phyloP scores from a whole-genome alignment of 2,113 vertebrate genomes.

The Sylvilagus bachmani region DNA sequence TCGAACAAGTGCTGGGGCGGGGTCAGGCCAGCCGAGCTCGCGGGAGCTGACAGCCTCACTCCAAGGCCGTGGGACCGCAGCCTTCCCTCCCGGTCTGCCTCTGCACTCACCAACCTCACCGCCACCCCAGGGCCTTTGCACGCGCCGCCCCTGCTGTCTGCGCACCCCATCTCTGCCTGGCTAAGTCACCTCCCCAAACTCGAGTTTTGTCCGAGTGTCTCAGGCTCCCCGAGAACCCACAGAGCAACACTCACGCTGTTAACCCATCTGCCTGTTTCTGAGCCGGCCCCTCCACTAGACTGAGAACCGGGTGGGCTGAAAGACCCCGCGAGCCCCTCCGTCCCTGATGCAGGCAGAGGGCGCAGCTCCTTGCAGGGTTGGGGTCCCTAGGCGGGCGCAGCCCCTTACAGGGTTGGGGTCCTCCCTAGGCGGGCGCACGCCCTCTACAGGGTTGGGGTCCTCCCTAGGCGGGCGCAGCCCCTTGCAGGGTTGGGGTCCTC shows the following conservation, averaged over 20 bases:
- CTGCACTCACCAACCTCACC: fast-evolving
- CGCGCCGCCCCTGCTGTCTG: background rate
- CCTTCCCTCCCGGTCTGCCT: background rate
- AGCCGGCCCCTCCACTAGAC: background rate
- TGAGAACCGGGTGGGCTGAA: background rate
- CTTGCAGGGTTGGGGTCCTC: too few species aligned
- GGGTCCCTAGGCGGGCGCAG: too few species aligned
- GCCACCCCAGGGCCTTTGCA: background rate
- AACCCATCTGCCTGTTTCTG: background rate
- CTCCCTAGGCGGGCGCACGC: too few species aligned
- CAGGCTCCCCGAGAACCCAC: constrained; percentile 1
- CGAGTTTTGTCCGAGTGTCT: background rate
- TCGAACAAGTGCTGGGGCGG: background rate
- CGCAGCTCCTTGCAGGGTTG: too few species aligned
- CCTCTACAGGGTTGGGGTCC: too few species aligned
- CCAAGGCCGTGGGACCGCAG: background rate
- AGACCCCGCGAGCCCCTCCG: background rate
- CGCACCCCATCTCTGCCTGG: background rate
- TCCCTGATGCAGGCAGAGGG: background rate
- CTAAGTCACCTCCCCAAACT: background rate
- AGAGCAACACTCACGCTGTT: background rate
- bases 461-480: too few species aligned
- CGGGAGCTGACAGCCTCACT: background rate
- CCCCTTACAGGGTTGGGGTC: too few species aligned
- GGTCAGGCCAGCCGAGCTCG: background rate